phyloP scores from a whole-genome alignment of 2,888 invertebrate genomes.

The Chirona hameri region DNA sequence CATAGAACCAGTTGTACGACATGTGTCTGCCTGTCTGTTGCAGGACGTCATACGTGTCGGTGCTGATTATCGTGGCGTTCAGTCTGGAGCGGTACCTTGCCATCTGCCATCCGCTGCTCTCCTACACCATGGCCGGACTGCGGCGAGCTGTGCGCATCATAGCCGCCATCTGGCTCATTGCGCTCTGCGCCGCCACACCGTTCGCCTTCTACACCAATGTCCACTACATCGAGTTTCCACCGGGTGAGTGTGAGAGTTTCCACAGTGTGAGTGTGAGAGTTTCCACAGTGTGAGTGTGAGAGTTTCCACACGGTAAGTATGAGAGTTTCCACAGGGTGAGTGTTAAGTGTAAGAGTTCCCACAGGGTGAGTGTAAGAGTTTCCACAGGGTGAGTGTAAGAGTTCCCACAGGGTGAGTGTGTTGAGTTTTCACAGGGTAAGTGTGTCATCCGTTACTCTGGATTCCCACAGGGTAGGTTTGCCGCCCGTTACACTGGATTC shows the following conservation, averaged over 20 bases:
- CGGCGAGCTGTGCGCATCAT: conserved; percentile 77
- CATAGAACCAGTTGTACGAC: too few species aligned
- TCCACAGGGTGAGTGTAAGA: too few species aligned
- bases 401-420: too few species aligned
- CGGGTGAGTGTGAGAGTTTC: conserved; percentile 43
- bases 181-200: conserved; percentile 62
- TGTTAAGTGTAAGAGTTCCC: too few species aligned
- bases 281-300: too few species aligned
- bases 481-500: too few species aligned
- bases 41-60: conserved; percentile 78
- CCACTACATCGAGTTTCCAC: conserved; percentile 69
- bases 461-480: too few species aligned
- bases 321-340: conserved; percentile 61
- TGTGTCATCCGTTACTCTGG: too few species aligned
- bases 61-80: conserved; percentile 86
- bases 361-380: too few species aligned
- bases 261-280: too few species aligned
- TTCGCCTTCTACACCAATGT: conserved; percentile 65
- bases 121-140: conserved; percentile 77
- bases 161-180: conserved; percentile 68
- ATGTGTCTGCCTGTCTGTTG: too few species aligned
- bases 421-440: conserved; percentile 61
- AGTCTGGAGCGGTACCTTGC: conserved; percentile 86
- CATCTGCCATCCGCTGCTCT: conserved; percentile 80
- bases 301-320: too few species aligned